Percentiles rank a stretch among this genome's conserved stretches.
Evolutionary conservation across 2,888 invertebrate species (phyloP).

Genomic region (Corbicula japonica): DNA sequence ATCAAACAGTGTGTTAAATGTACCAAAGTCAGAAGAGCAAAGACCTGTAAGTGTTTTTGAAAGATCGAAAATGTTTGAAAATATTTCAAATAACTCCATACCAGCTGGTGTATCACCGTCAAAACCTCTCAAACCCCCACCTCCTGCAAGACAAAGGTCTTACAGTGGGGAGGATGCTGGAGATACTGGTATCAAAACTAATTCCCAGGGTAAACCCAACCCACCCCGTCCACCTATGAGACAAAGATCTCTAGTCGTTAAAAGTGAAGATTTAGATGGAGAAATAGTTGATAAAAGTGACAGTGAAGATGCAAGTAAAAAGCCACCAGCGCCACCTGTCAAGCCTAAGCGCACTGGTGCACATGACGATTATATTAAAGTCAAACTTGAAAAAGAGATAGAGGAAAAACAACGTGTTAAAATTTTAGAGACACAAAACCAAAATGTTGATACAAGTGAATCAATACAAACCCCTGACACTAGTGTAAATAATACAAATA

Average conservation of each 20-base stretch:
- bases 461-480: slow-evolving; percentile 28
- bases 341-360: slow-evolving; percentile 81
- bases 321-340: slow-evolving; percentile 64
- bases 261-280: slow-evolving; percentile 14
- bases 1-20: slow-evolving; percentile 1
- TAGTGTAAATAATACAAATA: slow-evolving; percentile 9
- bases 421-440: slow-evolving; percentile 7
- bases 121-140: slow-evolving; percentile 47
- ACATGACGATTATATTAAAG: slow-evolving; percentile 79
- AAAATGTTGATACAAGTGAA: slow-evolving; percentile 12
- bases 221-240: slow-evolving; percentile 50
- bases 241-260: slow-evolving; percentile 48
- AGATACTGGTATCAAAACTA: background rate
- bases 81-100: slow-evolving; percentile 6
- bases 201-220: slow-evolving; percentile 23
- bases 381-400: slow-evolving; percentile 65
- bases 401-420: slow-evolving; percentile 2
- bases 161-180: slow-evolving; percentile 34
- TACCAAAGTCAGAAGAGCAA: slow-evolving; percentile 10
- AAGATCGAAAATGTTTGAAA: slow-evolving; percentile 74
- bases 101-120: slow-evolving; percentile 13
- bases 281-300: slow-evolving; percentile 14
- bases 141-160: slow-evolving; percentile 55
- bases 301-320: slow-evolving; percentile 19
- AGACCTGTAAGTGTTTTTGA: slow-evolving; percentile 69